A percentile compares a stretch with the other conserved stretches of the same genome.
Conservation (phyloP, 2,113 vertebrate genomes). For the Pyxicephalus adspersus region DNA sequence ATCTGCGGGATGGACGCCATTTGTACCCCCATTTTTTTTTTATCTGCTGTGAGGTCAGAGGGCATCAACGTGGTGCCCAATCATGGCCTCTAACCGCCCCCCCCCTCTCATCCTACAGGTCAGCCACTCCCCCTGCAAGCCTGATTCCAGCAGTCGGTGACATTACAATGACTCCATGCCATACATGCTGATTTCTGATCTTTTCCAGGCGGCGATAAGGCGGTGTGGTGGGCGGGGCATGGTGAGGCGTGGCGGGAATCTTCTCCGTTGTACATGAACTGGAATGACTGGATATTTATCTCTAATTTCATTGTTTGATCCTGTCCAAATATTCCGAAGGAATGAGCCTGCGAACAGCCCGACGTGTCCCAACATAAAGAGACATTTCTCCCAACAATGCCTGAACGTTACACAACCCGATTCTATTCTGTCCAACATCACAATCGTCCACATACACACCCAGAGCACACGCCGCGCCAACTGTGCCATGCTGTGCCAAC, state of each 20-base stretch:
- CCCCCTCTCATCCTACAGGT: no score
- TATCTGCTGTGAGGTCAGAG: no score
- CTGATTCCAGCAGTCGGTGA: no score
- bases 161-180: no score
- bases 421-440: neutral
- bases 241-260: neutral
- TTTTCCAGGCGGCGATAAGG: neutral
- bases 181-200: no score
- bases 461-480: neutral
- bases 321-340: slow-evolving; percentile 62
- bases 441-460: neutral
- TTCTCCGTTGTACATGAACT: neutral
- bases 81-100: no score
- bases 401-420: neutral
- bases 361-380: slow-evolving; percentile 21
- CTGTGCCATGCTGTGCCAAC: no score
- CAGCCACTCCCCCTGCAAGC: no score
- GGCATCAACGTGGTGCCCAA: no score
- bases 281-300: slow-evolving; percentile 37
- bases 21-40: no score
- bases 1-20: no score
- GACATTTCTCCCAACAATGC: slow-evolving; percentile 21
- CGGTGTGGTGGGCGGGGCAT: neutral
- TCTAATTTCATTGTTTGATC: slow-evolving; percentile 23
- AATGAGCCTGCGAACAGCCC: slow-evolving; percentile 46